A percentile compares a stretch with the other conserved stretches of the same genome.
Conservation (phyloP, 2,113 vertebrate genomes). For the Tautogolabrus adspersus region DNA sequence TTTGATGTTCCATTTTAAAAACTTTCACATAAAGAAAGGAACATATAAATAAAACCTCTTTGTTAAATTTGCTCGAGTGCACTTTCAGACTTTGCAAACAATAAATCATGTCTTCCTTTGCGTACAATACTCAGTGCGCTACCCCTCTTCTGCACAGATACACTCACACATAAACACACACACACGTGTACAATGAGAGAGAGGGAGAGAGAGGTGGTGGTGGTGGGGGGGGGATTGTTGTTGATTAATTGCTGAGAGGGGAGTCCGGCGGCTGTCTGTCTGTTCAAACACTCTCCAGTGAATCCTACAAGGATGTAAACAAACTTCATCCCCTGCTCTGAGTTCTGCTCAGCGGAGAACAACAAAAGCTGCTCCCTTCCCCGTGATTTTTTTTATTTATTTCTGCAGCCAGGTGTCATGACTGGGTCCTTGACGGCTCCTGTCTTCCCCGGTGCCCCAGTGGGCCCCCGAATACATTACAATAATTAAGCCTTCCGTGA, state of each 20-base stretch:
- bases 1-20: neutral
- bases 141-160: constrained; percentile 41
- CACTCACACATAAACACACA: neutral
- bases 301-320: constrained; percentile 84
- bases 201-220: neutral
- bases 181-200: constrained; percentile 5
- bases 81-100: constrained; percentile 78
- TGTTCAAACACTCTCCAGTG: constrained; percentile 82
- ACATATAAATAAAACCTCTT: constrained; percentile 54
- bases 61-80: constrained; percentile 71
- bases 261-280: constrained; percentile 81
- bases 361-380: constrained; percentile 87
- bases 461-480: constrained; percentile 99
- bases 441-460: constrained; percentile 91
- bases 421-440: constrained; percentile 95
- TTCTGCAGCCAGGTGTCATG: constrained; percentile 95
- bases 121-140: constrained; percentile 68
- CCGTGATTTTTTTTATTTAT: constrained; percentile 75
- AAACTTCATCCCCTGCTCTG: constrained; percentile 84
- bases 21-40: constrained; percentile 1
- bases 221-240: constrained; percentile 34
- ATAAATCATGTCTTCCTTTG: constrained; percentile 79
- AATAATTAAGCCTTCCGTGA: constrained; percentile 99
- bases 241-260: constrained; percentile 84
- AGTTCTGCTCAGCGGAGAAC: constrained; percentile 79